Percentiles rank a stretch among this genome's conserved stretches.
These are phyloP conservation scores for Herpetotheres cachinnans DNA, from an alignment of 2,113 vertebrate species.

Conservation along the genomic window DNA sequence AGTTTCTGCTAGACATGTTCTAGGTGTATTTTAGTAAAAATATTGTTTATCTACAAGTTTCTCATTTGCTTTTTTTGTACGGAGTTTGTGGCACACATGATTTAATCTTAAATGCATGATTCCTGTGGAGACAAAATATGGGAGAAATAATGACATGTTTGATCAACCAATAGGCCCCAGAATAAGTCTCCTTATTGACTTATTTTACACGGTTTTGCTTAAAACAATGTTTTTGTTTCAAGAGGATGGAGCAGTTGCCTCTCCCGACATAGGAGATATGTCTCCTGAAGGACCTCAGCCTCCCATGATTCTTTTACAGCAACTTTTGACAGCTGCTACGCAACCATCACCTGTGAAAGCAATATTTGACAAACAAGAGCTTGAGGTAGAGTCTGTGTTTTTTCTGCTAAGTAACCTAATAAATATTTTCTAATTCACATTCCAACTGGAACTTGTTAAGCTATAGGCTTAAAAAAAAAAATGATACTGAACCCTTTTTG, in stretches of 20 bases:
- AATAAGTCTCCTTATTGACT: neutral
- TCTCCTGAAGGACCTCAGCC: conserved; percentile 96
- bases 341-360: conserved; percentile 98
- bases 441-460: neutral
- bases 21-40: neutral
- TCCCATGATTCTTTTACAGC: conserved; percentile 93
- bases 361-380: conserved; percentile 93
- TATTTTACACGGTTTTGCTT: neutral
- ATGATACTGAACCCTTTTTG: neutral
- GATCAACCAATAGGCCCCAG: neutral
- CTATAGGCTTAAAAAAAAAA: neutral
- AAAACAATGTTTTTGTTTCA: conserved; percentile 45
- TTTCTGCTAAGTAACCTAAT: neutral
- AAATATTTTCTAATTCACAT: neutral
- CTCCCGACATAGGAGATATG: conserved; percentile 90
- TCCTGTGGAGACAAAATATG: neutral
- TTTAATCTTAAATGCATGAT: neutral
- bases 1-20: neutral
- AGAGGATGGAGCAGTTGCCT: conserved; percentile 87
- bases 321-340: conserved; percentile 90
- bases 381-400: conserved; percentile 82
- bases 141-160: neutral
- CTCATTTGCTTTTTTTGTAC: neutral
- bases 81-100: neutral
- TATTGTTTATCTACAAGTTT: neutral